A percentile compares a stretch with the other conserved stretches of the same genome.
Conservation (phyloP, 2,797 vertebrate genomes). For the Argya squamiceps region DNA sequence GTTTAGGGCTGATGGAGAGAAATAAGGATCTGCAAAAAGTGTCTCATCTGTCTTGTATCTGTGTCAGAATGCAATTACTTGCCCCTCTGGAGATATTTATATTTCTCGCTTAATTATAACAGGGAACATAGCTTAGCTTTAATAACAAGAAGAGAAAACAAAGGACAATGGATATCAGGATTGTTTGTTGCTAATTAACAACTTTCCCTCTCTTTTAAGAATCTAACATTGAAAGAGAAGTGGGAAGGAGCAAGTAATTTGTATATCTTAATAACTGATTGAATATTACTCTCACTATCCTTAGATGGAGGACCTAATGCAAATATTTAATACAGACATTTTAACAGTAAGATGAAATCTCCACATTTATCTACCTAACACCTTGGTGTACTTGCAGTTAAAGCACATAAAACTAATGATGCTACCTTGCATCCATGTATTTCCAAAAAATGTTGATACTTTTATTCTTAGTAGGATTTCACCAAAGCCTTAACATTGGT, state of each 20-base stretch:
- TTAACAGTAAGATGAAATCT: background rate
- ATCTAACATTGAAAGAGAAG: constrained; percentile 10
- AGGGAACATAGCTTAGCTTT: background rate
- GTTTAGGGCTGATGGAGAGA: background rate
- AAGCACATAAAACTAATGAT: background rate
- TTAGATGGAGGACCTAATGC: background rate
- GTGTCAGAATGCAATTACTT: background rate
- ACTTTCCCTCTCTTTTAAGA: background rate
- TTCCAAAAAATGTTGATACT: background rate
- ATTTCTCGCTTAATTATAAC: background rate
- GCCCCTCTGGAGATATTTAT: background rate
- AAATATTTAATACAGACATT: background rate
- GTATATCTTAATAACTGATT: background rate
- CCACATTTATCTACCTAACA: background rate
- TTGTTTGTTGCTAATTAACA: background rate
- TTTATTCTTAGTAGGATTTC: background rate
- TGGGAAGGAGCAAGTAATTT: background rate
- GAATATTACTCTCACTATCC: background rate
- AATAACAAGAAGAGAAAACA: background rate
- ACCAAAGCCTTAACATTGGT: background rate
- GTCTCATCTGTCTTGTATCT: background rate
- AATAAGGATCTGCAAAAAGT: background rate
- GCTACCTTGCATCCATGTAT: background rate
- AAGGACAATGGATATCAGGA: background rate
- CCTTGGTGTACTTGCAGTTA: background rate